These are phyloP conservation scores for Peromyscus aztecus DNA, from an alignment of 2,797 vertebrate species.

Conservation along the genomic window DNA sequence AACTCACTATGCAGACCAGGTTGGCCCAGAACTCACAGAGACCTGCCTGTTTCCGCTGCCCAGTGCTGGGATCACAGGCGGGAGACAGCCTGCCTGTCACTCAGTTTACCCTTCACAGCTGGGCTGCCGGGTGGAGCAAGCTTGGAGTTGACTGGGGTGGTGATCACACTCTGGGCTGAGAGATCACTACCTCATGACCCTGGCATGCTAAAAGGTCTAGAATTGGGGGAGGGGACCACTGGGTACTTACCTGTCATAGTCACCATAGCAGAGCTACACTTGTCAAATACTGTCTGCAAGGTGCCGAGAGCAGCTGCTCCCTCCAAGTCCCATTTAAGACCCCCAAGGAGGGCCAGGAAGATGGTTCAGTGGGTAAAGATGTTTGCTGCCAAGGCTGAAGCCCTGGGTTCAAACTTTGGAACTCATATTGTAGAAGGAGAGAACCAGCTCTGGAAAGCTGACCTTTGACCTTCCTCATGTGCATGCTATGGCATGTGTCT, in stretches of 20 bases:
- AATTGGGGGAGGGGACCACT: background rate
- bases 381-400: background rate
- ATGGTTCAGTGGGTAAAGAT: background rate
- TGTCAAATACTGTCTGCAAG: background rate
- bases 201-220: background rate
- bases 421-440: background rate
- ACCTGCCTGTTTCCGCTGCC: background rate
- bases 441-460: background rate
- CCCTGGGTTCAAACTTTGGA: background rate
- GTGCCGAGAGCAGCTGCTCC: background rate
- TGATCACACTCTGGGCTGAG: background rate
- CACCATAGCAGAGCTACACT: background rate
- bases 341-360: background rate
- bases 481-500: background rate
- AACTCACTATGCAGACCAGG: background rate
- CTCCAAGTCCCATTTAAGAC: background rate
- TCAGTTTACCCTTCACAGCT: slow-evolving; percentile 39
- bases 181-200: background rate
- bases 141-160: background rate
- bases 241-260: background rate
- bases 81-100: background rate
- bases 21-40: background rate
- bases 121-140: background rate
- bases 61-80: background rate
- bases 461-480: background rate